A percentile compares a stretch with the other conserved stretches of the same genome.
These are phyloP conservation scores for Drosophila pseudotakahashii DNA, from an alignment of 2,888 invertebrate species.

Conservation along the genomic window DNA sequence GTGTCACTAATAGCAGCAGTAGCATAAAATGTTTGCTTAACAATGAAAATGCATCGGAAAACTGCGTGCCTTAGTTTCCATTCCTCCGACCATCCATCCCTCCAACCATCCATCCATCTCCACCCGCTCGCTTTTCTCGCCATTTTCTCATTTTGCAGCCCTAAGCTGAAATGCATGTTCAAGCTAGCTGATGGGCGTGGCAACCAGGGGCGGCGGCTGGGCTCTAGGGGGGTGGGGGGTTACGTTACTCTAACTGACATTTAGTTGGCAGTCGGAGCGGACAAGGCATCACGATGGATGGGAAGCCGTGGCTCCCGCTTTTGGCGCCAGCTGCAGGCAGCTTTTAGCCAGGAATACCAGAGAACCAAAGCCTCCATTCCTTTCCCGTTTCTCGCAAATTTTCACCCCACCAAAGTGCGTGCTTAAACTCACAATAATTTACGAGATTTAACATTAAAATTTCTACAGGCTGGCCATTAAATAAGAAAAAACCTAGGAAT, in stretches of 20 bases:
- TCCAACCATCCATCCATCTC: background rate
- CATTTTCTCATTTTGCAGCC: background rate
- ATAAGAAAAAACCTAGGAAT: background rate
- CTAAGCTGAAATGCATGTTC: constrained; percentile 54
- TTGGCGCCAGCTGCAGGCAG: constrained; percentile 52
- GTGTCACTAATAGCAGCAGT: constrained; percentile 49
- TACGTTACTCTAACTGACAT: constrained; percentile 51
- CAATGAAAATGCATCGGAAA: constrained; percentile 62
- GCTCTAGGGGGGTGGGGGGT: background rate
- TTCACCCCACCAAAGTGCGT: constrained; percentile 31
- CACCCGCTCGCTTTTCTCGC: background rate
- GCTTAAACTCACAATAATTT: constrained; percentile 41
- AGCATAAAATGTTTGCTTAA: constrained; percentile 61
- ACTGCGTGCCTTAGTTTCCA: constrained; percentile 49
- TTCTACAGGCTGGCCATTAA: constrained; percentile 6
- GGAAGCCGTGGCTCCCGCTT: constrained; percentile 17
- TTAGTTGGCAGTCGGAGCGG: constrained; percentile 60
- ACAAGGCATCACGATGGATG: constrained; percentile 40
- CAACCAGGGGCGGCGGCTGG: constrained; percentile 9
- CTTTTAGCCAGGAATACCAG: constrained; percentile 45
- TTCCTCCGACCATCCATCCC: constrained; percentile 6
- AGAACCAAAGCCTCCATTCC: background rate
- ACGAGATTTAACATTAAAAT: constrained; percentile 45
- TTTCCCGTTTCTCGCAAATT: background rate
- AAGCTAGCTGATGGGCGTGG: constrained; percentile 32